phyloP scores from a whole-genome alignment of 2,888 invertebrate genomes.

The Tuberolachnus salignus region DNA sequence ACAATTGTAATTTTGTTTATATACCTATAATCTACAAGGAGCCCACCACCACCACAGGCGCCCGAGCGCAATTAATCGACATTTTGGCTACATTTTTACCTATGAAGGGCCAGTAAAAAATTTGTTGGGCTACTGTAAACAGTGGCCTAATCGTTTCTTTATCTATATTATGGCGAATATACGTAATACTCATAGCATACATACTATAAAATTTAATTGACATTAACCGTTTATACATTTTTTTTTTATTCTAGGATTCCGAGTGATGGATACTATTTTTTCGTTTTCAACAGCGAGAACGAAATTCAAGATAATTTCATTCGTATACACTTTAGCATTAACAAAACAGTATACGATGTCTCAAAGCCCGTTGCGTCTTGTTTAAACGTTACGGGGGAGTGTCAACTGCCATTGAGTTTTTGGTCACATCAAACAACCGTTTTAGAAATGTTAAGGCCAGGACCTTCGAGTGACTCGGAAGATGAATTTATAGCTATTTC shows the following conservation, averaged over 20 bases:
- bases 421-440: slow-evolving; percentile 75
- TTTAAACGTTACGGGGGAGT: slow-evolving; percentile 69
- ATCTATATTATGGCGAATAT: background rate
- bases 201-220: no score
- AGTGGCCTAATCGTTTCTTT: no score
- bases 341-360: slow-evolving; percentile 75
- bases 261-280: slow-evolving; percentile 79
- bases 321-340: slow-evolving; percentile 72
- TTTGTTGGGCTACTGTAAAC: no score
- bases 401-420: slow-evolving; percentile 71
- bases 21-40: no score
- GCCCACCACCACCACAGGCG: no score
- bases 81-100: no score
- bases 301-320: slow-evolving; percentile 76
- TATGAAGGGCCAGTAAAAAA: no score
- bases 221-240: background rate
- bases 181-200: no score
- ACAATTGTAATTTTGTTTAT: no score
- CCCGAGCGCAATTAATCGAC: no score
- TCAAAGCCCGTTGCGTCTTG: slow-evolving; percentile 70
- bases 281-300: slow-evolving; percentile 82
- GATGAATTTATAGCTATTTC: slow-evolving; percentile 76
- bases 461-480: slow-evolving; percentile 71
- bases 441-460: slow-evolving; percentile 68
- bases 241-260: slow-evolving; percentile 68